These are phyloP conservation scores for Acropora yongei DNA, from an alignment of 64 coral and sea anemone species.

Conservation along the genomic window DNA sequence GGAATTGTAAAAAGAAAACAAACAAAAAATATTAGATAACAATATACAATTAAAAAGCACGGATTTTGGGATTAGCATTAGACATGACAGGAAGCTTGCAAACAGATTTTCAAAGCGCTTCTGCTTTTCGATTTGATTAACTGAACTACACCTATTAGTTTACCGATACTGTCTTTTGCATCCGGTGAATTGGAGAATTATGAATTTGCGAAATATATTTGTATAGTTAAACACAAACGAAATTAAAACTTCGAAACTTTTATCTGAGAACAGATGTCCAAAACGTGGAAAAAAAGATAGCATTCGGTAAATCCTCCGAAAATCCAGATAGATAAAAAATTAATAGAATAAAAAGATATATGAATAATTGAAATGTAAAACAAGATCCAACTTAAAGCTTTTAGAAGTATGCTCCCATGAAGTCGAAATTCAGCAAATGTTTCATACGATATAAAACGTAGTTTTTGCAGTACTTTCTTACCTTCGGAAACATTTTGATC, in stretches of 20 bases:
- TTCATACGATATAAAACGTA: too few relatives aligned
- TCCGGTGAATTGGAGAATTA: not conserved
- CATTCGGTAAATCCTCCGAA: too few relatives aligned
- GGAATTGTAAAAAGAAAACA: not conserved
- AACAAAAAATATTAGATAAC: not conserved
- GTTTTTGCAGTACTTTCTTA: too few relatives aligned
- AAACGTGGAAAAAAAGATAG: not conserved
- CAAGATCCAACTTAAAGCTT: too few relatives aligned
- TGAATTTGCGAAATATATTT: not conserved
- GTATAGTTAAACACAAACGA: constrained; percentile 3
- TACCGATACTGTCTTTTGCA: not conserved
- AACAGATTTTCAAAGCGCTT: not conserved
- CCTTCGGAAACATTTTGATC: too few relatives aligned
- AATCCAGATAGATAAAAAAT: too few relatives aligned
- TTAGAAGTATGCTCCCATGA: too few relatives aligned
- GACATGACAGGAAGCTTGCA: not conserved
- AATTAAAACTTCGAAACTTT: constrained; percentile 17
- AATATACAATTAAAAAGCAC: constrained; percentile 3
- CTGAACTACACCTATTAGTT: not conserved
- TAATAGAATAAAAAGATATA: too few relatives aligned
- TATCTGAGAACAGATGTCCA: not conserved
- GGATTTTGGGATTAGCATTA: constrained; percentile 1
- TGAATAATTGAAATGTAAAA: too few relatives aligned
- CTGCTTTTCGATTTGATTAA: not conserved
- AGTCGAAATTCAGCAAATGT: too few relatives aligned